A percentile compares a stretch with the other conserved stretches of the same genome.
Conservation (phyloP, 2,888 invertebrate genomes). For the Thyatira batis region DNA sequence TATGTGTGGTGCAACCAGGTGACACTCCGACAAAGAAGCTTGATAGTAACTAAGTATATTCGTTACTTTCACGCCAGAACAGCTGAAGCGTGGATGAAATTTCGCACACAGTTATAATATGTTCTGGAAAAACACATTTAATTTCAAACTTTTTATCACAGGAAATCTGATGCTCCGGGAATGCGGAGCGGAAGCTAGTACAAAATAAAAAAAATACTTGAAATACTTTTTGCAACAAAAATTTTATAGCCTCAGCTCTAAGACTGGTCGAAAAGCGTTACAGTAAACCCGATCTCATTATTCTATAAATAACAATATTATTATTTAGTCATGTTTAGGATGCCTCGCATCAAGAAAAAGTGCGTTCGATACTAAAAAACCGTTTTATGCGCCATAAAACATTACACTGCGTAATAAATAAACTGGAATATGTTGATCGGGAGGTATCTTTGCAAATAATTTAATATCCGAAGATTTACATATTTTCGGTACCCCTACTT, state of each 20-base stretch:
- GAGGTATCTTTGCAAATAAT: not conserved
- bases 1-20: too few species aligned
- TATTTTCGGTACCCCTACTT: not conserved
- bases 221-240: too few species aligned
- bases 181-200: too few species aligned
- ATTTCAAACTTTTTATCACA: too few species aligned
- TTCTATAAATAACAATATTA: constrained; percentile 25
- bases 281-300: constrained; percentile 11
- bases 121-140: too few species aligned
- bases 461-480: not conserved
- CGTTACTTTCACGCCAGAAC: too few species aligned
- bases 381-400: constrained; percentile 30
- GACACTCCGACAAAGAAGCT: too few species aligned
- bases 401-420: constrained; percentile 20
- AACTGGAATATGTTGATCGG: not conserved
- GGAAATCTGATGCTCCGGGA: too few species aligned
- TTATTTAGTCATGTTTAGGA: constrained; percentile 18
- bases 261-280: not conserved
- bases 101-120: too few species aligned
- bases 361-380: constrained; percentile 34
- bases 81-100: too few species aligned
- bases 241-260: not conserved
- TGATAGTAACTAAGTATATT: too few species aligned
- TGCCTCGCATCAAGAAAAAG: constrained; percentile 30
- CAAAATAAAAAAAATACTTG: too few species aligned